Conservation (phyloP, 2,797 vertebrate genomes). For the Sebastes trivittatus region DNA sequence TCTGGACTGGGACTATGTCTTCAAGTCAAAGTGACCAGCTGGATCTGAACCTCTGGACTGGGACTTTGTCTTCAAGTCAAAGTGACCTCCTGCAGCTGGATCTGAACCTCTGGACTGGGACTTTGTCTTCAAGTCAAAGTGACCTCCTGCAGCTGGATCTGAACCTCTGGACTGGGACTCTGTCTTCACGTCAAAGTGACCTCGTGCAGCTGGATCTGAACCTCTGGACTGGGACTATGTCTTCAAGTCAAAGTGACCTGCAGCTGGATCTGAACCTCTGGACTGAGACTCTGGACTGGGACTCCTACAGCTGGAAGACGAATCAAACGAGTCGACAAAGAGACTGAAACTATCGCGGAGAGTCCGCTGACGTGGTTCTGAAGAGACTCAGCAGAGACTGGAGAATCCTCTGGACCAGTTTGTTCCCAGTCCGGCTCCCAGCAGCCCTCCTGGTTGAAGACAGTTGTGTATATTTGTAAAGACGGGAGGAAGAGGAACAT, state of each 20-base stretch:
- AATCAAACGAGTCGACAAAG: not conserved
- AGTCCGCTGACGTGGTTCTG: too few species aligned
- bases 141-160: not conserved
- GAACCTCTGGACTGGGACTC: too few species aligned
- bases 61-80: too few species aligned
- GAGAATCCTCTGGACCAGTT: not conserved
- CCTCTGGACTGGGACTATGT: too few species aligned
- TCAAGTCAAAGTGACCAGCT: conserved; percentile 81
- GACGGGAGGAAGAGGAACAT: too few species aligned
- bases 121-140: conserved; percentile 84
- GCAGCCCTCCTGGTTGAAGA: not conserved
- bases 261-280: conserved; percentile 53
- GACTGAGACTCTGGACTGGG: too few species aligned
- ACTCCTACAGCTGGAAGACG: not conserved
- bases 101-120: conserved; percentile 82
- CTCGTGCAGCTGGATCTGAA: too few species aligned
- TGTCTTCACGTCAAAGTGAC: not conserved
- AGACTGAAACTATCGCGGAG: not conserved
- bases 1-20: conserved; percentile 84
- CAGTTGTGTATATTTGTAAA: not conserved
- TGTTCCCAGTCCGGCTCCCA: not conserved
- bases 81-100: conserved; percentile 35
- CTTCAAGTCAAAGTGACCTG: too few species aligned
- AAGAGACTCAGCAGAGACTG: not conserved
- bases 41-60: not conserved